Evolutionary conservation across 2,888 invertebrate genomes (phyloP).

Genomic region (Steinernema carpocapsae): DNA sequence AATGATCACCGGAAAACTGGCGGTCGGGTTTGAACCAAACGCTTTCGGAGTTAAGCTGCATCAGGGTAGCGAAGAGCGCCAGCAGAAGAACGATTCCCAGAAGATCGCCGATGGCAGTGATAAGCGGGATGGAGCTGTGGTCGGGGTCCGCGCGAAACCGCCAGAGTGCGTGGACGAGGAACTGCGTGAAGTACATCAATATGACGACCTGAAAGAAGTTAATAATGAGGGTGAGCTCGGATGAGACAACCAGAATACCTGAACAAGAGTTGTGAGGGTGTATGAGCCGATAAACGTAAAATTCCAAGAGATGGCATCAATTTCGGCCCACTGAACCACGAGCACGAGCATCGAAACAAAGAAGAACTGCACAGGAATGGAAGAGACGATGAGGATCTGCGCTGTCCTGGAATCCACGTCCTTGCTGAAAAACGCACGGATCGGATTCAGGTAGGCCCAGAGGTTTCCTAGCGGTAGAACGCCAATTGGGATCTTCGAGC

Average conservation of each 20-base stretch:
- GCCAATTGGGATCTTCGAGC: constrained; percentile 33
- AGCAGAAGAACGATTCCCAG: constrained; percentile 17
- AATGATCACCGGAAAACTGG: no score
- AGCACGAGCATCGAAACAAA: constrained; percentile 54
- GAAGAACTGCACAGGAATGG: constrained; percentile 51
- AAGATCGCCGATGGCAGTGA: constrained; percentile 55
- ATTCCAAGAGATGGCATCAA: constrained; percentile 43
- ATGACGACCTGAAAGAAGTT: constrained; percentile 46
- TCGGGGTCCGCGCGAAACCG: constrained; percentile 54
- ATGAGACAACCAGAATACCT: not conserved
- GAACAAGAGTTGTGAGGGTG: not conserved
- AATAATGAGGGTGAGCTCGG: not conserved
- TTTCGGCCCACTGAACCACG: constrained; percentile 18
- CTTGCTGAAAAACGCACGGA: constrained; percentile 40
- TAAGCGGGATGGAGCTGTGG: constrained; percentile 57
- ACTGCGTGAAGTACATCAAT: constrained; percentile 56
- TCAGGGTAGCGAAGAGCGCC: not conserved
- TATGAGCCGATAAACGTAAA: constrained; percentile 38
- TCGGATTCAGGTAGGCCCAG: constrained; percentile 40
- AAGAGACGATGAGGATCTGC: constrained; percentile 48
- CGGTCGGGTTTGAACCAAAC: not conserved
- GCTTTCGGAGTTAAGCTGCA: not conserved
- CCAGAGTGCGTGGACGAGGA: constrained; percentile 56
- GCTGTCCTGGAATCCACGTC: constrained; percentile 52
- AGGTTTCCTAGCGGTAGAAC: constrained; percentile 35